phyloP scores from a whole-genome alignment of 2,113 vertebrate genomes.

The Zeus faber region DNA sequence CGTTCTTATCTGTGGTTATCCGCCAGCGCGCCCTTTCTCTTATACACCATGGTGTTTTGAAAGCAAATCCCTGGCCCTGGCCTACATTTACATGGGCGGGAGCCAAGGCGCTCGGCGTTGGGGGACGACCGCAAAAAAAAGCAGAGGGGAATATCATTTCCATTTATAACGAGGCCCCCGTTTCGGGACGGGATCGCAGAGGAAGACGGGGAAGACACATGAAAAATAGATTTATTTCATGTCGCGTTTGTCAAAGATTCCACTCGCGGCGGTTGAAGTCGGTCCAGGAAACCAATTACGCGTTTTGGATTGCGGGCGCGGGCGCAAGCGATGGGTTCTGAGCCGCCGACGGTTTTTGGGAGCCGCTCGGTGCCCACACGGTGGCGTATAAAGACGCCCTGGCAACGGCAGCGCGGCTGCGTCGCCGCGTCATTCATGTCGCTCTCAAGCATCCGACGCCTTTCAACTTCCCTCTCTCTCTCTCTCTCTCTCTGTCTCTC shows the following conservation, averaged over 20 bases:
- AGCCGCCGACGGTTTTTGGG: neutral
- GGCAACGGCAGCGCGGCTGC: neutral
- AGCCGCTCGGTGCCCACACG: neutral
- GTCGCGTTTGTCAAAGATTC: constrained; percentile 57
- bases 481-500: neutral
- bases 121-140: too few relatives aligned
- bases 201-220: constrained; percentile 29
- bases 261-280: constrained; percentile 52
- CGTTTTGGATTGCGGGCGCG: constrained; percentile 29
- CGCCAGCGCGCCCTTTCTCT: neutral
- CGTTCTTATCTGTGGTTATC: neutral
- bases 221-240: constrained; percentile 54
- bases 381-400: neutral
- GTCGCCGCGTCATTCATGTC: constrained; percentile 6
- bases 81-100: constrained; percentile 62
- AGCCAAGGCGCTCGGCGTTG: constrained; percentile 56
- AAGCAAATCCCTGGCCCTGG: constrained; percentile 47
- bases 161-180: constrained; percentile 66
- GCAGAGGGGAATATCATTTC: constrained; percentile 63
- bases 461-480: neutral
- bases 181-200: constrained; percentile 29
- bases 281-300: constrained; percentile 56
- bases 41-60: constrained; percentile 38
- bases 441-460: constrained; percentile 19
- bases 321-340: neutral